phyloP scores from a whole-genome alignment of 2,888 invertebrate genomes.

The Chrysolina haemoptera region DNA sequence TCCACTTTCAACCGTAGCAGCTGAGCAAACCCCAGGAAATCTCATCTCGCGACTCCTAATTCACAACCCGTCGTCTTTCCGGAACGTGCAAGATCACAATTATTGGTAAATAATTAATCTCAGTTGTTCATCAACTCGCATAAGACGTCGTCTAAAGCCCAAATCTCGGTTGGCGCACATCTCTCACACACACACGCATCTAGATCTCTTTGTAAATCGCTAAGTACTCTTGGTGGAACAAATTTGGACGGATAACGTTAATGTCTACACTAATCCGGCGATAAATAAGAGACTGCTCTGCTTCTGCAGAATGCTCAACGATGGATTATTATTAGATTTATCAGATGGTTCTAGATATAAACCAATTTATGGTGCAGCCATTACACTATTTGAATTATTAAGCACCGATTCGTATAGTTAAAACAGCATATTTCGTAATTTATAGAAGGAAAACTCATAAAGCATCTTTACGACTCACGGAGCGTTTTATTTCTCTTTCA shows the following conservation, averaged over 20 bases:
- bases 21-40: neutral
- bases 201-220: slow-evolving; percentile 36
- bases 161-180: neutral
- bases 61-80: neutral
- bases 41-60: neutral
- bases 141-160: neutral
- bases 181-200: neutral
- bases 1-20: no score
- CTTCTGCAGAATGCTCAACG: slow-evolving; percentile 23
- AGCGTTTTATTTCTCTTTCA: slow-evolving; percentile 38
- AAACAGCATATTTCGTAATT: slow-evolving; percentile 41
- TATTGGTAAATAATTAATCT: slow-evolving; percentile 13
- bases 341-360: slow-evolving; percentile 34
- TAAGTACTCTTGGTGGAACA: slow-evolving; percentile 37
- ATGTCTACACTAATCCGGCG: slow-evolving; percentile 32
- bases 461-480: slow-evolving; percentile 35
- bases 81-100: slow-evolving; percentile 9
- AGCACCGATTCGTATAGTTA: slow-evolving; percentile 39
- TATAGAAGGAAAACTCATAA: slow-evolving; percentile 37
- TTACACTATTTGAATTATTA: slow-evolving; percentile 40
- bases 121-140: slow-evolving; percentile 4
- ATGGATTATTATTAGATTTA: slow-evolving; percentile 43
- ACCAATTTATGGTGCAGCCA: slow-evolving; percentile 38
- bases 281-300: slow-evolving; percentile 31
- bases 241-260: slow-evolving; percentile 40